A percentile compares a stretch with the other conserved stretches of the same genome.
These are phyloP conservation scores for Iphiclides podalirius DNA, from an alignment of 2,888 invertebrate species.

Conservation along the genomic window DNA sequence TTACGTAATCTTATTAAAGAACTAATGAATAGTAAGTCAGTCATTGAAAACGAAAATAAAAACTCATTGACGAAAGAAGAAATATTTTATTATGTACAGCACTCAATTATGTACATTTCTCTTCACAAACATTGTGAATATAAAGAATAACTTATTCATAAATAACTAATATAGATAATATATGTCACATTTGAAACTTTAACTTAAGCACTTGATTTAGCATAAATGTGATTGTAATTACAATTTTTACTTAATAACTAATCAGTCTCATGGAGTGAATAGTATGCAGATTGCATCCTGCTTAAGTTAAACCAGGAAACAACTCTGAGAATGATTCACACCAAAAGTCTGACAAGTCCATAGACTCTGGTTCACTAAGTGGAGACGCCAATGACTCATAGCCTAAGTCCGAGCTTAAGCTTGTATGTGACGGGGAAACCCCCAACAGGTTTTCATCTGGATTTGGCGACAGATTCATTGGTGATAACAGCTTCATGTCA, in stretches of 20 bases:
- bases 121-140: slow-evolving; percentile 33
- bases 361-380: slow-evolving; percentile 67
- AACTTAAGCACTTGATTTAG: slow-evolving; percentile 17
- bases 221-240: slow-evolving; percentile 35
- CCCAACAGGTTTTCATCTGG: slow-evolving; percentile 56
- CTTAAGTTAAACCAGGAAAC: slow-evolving; percentile 86
- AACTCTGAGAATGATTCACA: slow-evolving; percentile 88
- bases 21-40: too few species aligned
- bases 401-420: slow-evolving; percentile 66
- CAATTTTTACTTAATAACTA: slow-evolving; percentile 51
- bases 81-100: slow-evolving; percentile 47
- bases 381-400: slow-evolving; percentile 75
- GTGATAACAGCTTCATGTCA: slow-evolving; percentile 71
- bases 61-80: neutral
- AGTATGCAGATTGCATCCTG: slow-evolving; percentile 42
- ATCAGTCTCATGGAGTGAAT: slow-evolving; percentile 72
- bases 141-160: slow-evolving; percentile 26
- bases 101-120: slow-evolving; percentile 55
- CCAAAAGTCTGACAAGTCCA: slow-evolving; percentile 84
- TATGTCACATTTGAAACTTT: slow-evolving; percentile 43
- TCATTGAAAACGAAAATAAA: neutral
- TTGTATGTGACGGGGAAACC: slow-evolving; percentile 66
- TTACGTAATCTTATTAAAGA: too few species aligned
- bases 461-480: slow-evolving; percentile 60
- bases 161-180: slow-evolving; percentile 33